Evolutionary conservation across 2,797 vertebrate species (phyloP), one percentile per base, ranked within the genome.

Genomic region (Columba guinea): DNA sequence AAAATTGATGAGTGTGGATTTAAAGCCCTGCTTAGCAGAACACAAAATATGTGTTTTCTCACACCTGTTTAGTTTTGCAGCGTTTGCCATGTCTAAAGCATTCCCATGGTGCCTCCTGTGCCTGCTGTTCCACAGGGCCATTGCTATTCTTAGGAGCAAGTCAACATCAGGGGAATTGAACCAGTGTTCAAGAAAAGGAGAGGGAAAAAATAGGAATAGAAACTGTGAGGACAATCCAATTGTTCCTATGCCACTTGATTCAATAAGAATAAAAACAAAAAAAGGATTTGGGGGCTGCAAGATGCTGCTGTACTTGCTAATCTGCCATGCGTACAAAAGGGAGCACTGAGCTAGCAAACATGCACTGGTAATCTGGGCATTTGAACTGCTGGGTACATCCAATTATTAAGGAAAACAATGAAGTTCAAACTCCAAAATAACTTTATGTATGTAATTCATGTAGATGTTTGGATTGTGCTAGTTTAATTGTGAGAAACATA

Each of bases 231-330:
- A 84, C 84, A 96, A 93, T 96, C 51, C 58, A 76, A 62, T 95
- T 95, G 52, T 74, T 95, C 22, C 88, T 81, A 26, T 84, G 48
- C 84, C 30, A 22, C 62, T 91, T 91, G 55, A 94, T 95, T 95
- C 76, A 79, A 70, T 97, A 89, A 94, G 73, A 85, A 41, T 46
- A 93, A 87, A 75, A 79, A 11, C 14, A 74, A 87, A 94, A 63
- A 91, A 93, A 87, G 46, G 68, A 85, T 91, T 86, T 93, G 37
- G 68, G 76, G 69, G n/a, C 70, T 84, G 89, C 82, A 92, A 89
- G 74, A 92, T 96, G 67, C 64, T 87, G 9, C 81, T 4, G 3
- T 74, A 34, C 53, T 65, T n/a, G 51, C 58, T 96, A 74, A 87
- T 95, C 76, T 59, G 65, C 71, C 51, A 8, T 22, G 16, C 3